Evolutionary conservation across 2,113 vertebrate genomes (phyloP).

Genomic region (Chunga burmeisteri): DNA sequence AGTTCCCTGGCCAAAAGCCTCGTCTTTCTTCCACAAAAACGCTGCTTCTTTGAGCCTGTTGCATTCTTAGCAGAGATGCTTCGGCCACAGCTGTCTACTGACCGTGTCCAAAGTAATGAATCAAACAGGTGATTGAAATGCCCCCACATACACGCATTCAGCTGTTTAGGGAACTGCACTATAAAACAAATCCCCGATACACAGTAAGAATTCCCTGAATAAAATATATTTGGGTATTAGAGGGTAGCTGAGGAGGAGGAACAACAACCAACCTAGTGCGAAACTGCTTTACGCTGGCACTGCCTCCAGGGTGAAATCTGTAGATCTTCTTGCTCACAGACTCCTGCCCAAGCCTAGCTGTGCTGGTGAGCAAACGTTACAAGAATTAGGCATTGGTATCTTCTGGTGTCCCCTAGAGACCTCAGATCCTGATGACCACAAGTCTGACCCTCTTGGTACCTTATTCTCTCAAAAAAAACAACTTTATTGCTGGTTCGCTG

Average conservation of each 20-base stretch:
- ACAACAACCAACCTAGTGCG: background rate
- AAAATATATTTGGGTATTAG: background rate
- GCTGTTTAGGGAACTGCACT: background rate
- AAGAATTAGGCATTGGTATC: background rate
- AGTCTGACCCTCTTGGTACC: background rate
- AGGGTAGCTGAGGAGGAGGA: background rate
- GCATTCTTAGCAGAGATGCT: background rate
- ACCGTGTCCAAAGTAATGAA: background rate
- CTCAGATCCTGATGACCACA: background rate
- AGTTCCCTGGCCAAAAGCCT: background rate
- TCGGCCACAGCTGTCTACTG: background rate
- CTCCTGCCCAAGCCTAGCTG: background rate
- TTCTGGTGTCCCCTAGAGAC: background rate
- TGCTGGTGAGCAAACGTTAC: background rate
- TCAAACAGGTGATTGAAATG: background rate
- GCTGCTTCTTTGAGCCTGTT: background rate
- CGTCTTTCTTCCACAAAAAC: background rate
- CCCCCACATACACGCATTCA: background rate
- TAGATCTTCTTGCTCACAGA: background rate
- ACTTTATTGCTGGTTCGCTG: background rate
- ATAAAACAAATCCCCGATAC: background rate
- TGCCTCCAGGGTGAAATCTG: background rate
- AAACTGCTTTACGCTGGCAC: background rate
- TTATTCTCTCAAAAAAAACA: background rate
- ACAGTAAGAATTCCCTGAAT: background rate